Conservation (phyloP, 1,140 invertebrate genomes). For the Ceratosolen fusciceps region DNA sequence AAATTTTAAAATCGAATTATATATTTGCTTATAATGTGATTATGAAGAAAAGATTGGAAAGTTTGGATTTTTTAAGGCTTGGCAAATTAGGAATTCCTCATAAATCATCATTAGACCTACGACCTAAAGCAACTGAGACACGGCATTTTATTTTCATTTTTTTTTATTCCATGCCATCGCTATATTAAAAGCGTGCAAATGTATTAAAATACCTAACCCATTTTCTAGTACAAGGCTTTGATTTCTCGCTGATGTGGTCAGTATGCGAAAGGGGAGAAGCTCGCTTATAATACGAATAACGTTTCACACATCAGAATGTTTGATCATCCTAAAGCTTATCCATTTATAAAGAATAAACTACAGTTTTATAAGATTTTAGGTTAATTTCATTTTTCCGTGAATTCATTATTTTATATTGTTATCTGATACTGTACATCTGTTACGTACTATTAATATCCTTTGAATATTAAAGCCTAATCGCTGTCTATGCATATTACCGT, state of each 20-base stretch:
- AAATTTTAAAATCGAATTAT: neutral
- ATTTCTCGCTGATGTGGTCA: neutral
- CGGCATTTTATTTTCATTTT: slow-evolving; percentile 26
- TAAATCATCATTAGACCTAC: slow-evolving; percentile 6
- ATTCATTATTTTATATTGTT: neutral
- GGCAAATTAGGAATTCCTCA: neutral
- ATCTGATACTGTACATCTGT: neutral
- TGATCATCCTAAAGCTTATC: neutral
- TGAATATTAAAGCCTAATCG: neutral
- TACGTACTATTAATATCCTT: neutral
- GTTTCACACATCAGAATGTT: slow-evolving; percentile 1
- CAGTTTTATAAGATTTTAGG: neutral
- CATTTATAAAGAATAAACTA: slow-evolving; percentile 19
- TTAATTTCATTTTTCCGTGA: slow-evolving; percentile 4
- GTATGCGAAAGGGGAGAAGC: neutral
- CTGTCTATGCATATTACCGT: neutral
- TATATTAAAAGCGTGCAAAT: slow-evolving; percentile 31
- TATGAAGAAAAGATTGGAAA: slow-evolving; percentile 3
- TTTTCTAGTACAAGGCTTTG: slow-evolving; percentile 14
- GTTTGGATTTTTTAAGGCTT: neutral
- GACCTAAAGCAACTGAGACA: neutral
- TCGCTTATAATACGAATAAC: neutral
- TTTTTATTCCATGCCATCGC: slow-evolving; percentile 6
- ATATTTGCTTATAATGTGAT: too few species aligned
- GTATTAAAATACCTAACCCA: slow-evolving; percentile 38